Evolutionary conservation across 2,888 invertebrate species (phyloP), one percentile per base, ranked within the genome.

Genomic region (Melanostoma scalare): DNA sequence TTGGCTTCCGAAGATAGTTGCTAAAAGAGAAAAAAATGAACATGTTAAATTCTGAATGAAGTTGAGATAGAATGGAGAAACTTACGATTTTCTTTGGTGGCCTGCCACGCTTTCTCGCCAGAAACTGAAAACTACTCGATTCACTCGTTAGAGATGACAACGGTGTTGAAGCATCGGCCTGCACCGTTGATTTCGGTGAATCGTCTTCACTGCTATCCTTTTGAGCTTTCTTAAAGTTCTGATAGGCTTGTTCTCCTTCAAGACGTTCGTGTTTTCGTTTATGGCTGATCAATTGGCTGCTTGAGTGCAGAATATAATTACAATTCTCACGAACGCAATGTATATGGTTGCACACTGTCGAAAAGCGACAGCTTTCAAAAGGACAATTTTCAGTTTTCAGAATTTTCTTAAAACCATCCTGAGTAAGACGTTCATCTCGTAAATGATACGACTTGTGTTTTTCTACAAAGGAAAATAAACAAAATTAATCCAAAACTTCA

Each of bases 361-460:
- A 98, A 91, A 98, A 99, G 74, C 97, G 94, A 90, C 99, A 99
- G 87, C 95, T 95, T 44, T 96, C 94, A 92, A 96, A 99, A 0
- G 96, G 96, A 88, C 99, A 99, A 0, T 94, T 94, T 89, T 99
- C 99, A 87, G 97, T 97, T 91, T 99, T 99, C 95, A 99, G 96
- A 92, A 98, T 99, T 91, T 99, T 99, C 92, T 98, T 99, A 93
- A 99, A 99, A 20, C 99, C 99, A 90, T 99, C 99, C 85, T 97
- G 94, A 48, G 96, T 96, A 56, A 99, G 92, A 86, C 98, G 97
- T 89, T 98, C 98, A 92, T 99, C 99, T 92, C 98, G 98, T 89
- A 98, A 96, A 92, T 99, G 99, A 90, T 99, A 99, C 2, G 98
- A 96, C 92, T 99, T 99, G 93, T 99, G 99, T 92, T 99, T 99